Evolutionary conservation across 2,113 vertebrate genomes (phyloP).

Genomic region (Procapra przewalskii): DNA sequence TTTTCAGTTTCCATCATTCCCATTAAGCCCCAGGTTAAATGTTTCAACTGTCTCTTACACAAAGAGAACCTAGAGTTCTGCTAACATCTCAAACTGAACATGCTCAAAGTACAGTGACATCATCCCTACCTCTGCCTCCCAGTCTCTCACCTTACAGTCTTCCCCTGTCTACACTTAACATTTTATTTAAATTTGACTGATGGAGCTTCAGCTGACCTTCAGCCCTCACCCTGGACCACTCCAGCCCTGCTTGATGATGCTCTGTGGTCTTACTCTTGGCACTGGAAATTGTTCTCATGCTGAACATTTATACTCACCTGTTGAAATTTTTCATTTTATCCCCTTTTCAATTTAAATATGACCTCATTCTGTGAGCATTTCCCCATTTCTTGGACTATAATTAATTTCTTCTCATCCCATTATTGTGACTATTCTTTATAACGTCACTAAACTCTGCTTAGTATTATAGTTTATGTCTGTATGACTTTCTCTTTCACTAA

Average conservation of each 20-base stretch:
- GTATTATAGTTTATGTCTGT: background rate
- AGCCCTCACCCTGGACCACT: rapidly evolving
- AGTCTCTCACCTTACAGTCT: background rate
- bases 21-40: background rate
- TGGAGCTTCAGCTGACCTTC: background rate
- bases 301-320: background rate
- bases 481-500: background rate
- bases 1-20: background rate
- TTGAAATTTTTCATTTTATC: background rate
- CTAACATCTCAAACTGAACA: background rate
- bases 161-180: too few relatives aligned
- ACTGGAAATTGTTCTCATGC: background rate
- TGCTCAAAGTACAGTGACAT: background rate
- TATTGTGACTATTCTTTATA: background rate
- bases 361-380: background rate
- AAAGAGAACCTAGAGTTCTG: background rate
- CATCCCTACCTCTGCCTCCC: background rate
- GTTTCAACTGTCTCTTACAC: background rate
- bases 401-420: background rate
- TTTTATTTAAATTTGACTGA: background rate
- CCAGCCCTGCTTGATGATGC: background rate
- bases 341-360: background rate
- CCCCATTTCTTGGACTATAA: background rate
- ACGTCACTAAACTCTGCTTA: background rate
- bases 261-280: background rate